A percentile compares a stretch with the other conserved stretches of the same genome.
These are phyloP conservation scores for Enoplosus armatus DNA, from an alignment of 2,797 vertebrate genomes.

Conservation along the genomic window DNA sequence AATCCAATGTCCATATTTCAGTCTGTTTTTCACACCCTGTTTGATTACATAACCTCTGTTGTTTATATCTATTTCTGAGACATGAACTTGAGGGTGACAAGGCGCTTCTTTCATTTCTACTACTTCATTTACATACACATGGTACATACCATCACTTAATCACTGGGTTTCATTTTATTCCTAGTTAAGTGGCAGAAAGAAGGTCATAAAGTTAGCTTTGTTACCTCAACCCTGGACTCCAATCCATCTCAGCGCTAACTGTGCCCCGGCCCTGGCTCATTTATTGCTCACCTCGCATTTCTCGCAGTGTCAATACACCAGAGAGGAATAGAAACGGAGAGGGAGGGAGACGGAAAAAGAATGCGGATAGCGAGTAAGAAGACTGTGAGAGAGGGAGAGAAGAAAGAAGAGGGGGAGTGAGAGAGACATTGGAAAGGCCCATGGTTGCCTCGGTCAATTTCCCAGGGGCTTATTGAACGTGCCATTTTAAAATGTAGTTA, in stretches of 20 bases:
- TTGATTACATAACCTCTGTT: constrained; percentile 29
- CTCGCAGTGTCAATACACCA: constrained; percentile 69
- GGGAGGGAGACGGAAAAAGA: constrained; percentile 36
- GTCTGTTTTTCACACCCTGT: neutral
- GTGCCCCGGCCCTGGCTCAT: constrained; percentile 59
- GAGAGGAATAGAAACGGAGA: constrained; percentile 52
- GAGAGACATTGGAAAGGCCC: constrained; percentile 35
- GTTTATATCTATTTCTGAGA: neutral
- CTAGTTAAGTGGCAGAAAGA: constrained; percentile 29
- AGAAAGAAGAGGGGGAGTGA: neutral
- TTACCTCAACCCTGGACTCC: constrained; percentile 36
- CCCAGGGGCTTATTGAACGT: constrained; percentile 59
- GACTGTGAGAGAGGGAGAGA: neutral
- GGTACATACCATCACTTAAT: neutral
- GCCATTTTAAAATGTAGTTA: constrained; percentile 68
- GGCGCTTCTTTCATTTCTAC: constrained; percentile 8
- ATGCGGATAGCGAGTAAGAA: neutral
- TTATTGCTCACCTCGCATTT: constrained; percentile 79
- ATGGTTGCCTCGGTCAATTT: constrained; percentile 53
- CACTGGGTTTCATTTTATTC: neutral
- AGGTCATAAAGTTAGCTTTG: constrained; percentile 45
- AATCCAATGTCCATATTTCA: neutral
- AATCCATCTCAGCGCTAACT: constrained; percentile 57
- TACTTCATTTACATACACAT: neutral
- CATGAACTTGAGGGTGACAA: too few relatives aligned